These are phyloP conservation scores for Podarcis raffonei DNA, from an alignment of 2,113 vertebrate genomes.

Conservation along the genomic window DNA sequence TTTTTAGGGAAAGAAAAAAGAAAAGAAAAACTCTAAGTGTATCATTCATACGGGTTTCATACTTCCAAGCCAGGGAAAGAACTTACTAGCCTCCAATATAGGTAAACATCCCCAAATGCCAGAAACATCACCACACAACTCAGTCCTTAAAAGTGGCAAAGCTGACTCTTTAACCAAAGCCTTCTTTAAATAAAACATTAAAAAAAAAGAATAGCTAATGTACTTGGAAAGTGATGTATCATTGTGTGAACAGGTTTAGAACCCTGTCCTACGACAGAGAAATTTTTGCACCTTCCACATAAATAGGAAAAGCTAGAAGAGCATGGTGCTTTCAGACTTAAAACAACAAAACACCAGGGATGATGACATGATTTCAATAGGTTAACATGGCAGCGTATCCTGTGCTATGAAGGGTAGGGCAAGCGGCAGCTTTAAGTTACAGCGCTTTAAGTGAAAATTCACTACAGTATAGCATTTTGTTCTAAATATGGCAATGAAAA, in stretches of 20 bases:
- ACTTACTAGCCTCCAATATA: not conserved
- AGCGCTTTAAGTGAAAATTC: too few relatives aligned
- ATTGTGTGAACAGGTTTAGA: not conserved
- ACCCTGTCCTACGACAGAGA: not conserved
- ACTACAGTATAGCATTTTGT: too few relatives aligned
- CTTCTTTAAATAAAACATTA: too few relatives aligned
- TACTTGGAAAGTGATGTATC: not conserved
- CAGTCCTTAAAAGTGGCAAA: not conserved
- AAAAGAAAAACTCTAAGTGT: not conserved
- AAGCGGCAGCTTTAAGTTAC: too few relatives aligned
- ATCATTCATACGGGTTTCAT: not conserved
- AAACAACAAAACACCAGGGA: too few relatives aligned
- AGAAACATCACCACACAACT: not conserved
- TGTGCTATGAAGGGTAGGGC: too few relatives aligned
- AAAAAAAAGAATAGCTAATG: not conserved
- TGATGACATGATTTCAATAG: too few relatives aligned
- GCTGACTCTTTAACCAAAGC: not conserved
- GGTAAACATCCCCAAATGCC: not conserved
- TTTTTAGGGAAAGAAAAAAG: not conserved
- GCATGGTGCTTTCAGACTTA: too few relatives aligned
- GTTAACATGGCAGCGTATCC: too few relatives aligned
- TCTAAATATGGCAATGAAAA: too few relatives aligned
- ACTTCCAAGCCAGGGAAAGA: not conserved
- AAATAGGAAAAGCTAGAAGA: not conserved
- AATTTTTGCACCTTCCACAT: not conserved